Conservation (phyloP, 2,113 vertebrate genomes). For the Struthio camelus region DNA sequence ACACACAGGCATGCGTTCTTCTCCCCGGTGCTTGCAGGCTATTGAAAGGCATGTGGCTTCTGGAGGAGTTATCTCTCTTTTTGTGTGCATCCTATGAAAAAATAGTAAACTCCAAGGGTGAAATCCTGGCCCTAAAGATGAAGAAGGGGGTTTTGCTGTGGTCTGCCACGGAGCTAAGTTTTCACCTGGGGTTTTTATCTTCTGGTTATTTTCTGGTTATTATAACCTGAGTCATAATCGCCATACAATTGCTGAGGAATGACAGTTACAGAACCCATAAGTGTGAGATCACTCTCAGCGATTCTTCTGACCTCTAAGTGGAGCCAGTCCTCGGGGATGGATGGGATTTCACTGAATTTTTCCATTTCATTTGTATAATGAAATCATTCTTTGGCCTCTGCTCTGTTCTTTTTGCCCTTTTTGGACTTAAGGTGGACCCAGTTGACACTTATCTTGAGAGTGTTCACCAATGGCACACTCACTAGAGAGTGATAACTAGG, state of each 20-base stretch:
- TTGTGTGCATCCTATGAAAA: neutral
- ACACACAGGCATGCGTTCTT: fast-evolving
- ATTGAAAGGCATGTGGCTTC: neutral
- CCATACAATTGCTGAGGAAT: neutral
- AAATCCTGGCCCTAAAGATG: neutral
- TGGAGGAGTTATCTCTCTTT: neutral
- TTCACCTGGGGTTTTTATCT: neutral
- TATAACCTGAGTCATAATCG: slow-evolving; percentile 30
- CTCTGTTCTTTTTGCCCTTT: slow-evolving; percentile 43
- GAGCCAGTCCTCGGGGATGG: slow-evolving; percentile 54
- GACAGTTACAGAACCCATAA: neutral
- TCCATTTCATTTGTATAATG: slow-evolving; percentile 58
- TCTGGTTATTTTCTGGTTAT: slow-evolving; percentile 11
- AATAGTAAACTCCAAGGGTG: neutral
- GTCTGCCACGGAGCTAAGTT: neutral
- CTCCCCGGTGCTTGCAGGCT: neutral
- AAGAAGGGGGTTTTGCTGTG: neutral
- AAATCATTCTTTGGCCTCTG: slow-evolving; percentile 55
- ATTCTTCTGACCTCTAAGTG: slow-evolving; percentile 53
- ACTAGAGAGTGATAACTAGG: neutral
- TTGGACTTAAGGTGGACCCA: slow-evolving; percentile 1
- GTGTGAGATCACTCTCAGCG: slow-evolving; percentile 38
- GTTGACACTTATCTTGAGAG: neutral
- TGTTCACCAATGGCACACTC: neutral
- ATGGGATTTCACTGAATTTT: slow-evolving; percentile 62